Conservation (phyloP, 2,888 invertebrate genomes). For the Furcula furcula region DNA sequence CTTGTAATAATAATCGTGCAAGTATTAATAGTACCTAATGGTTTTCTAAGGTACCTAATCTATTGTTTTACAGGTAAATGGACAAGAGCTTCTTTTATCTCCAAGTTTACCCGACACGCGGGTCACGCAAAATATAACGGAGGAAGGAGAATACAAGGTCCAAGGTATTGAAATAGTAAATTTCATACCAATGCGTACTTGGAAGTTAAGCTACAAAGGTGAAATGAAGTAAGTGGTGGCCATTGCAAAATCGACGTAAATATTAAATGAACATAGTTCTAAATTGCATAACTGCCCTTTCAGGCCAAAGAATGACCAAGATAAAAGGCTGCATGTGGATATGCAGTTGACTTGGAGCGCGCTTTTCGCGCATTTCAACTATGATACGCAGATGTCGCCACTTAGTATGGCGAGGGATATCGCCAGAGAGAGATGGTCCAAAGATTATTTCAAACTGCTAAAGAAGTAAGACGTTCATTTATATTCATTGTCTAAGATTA, state of each 20-base stretch:
- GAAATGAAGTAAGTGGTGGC: slow-evolving; percentile 83
- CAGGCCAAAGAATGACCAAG: slow-evolving; percentile 47
- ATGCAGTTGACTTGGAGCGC: slow-evolving; percentile 83
- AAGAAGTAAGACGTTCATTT: slow-evolving; percentile 71
- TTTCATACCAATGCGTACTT: slow-evolving; percentile 85
- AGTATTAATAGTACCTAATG: too few relatives aligned
- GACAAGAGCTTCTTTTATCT: slow-evolving; percentile 81
- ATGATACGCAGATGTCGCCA: slow-evolving; percentile 84
- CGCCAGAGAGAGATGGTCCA: slow-evolving; percentile 86
- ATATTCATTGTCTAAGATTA: too few relatives aligned
- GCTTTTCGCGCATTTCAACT: slow-evolving; percentile 84
- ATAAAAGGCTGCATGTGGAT: slow-evolving; percentile 71
- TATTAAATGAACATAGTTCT: not conserved
- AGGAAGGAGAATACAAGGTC: slow-evolving; percentile 77
- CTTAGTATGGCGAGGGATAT: slow-evolving; percentile 83
- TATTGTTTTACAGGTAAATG: slow-evolving; percentile 65
- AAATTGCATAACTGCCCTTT: slow-evolving; percentile 5
- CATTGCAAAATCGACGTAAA: not conserved
- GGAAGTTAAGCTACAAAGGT: slow-evolving; percentile 85
- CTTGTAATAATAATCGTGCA: too few relatives aligned
- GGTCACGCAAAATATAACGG: slow-evolving; percentile 67
- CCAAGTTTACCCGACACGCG: slow-evolving; percentile 83
- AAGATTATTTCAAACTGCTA: slow-evolving; percentile 83
- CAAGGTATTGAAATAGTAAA: slow-evolving; percentile 83
- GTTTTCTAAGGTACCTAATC: too few relatives aligned